These are phyloP conservation scores for Ptychadena robeensis DNA, from an alignment of 2,797 vertebrate species.

Conservation along the genomic window DNA sequence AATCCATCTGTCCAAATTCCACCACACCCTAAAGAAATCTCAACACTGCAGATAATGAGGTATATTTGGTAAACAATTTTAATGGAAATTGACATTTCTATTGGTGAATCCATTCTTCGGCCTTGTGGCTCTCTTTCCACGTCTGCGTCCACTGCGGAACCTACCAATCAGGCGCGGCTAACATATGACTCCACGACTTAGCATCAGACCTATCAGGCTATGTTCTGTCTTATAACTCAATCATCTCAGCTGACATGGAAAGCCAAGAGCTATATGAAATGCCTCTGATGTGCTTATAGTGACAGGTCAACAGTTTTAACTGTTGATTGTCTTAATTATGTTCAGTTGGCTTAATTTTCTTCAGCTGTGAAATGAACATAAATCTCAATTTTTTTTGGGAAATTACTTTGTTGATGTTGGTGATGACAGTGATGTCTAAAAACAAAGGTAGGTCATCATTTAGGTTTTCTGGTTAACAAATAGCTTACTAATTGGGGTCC, in stretches of 20 bases:
- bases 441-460: background rate
- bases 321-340: constrained; percentile 44
- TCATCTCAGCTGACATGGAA: constrained; percentile 46
- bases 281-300: constrained; percentile 20
- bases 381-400: background rate
- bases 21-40: constrained; percentile 76
- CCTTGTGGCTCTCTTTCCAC: constrained; percentile 46
- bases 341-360: background rate
- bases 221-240: constrained; percentile 36
- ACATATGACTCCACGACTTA: constrained; percentile 52
- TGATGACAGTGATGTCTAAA: background rate
- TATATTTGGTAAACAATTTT: constrained; percentile 75
- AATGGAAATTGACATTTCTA: constrained; percentile 73
- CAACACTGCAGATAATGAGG: constrained; percentile 73
- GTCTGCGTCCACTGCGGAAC: constrained; percentile 16
- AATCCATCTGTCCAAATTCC: constrained; percentile 75
- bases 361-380: background rate
- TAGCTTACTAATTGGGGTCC: background rate
- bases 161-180: constrained; percentile 38
- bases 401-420: background rate
- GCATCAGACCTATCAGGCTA: constrained; percentile 38
- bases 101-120: constrained; percentile 45
- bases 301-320: constrained; percentile 39
- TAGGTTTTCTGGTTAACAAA: background rate
- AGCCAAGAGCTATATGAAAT: constrained; percentile 42